Base-by-base conservation (phyloP, 2,797 vertebrate species). In the Thunnus albacares region DNA sequence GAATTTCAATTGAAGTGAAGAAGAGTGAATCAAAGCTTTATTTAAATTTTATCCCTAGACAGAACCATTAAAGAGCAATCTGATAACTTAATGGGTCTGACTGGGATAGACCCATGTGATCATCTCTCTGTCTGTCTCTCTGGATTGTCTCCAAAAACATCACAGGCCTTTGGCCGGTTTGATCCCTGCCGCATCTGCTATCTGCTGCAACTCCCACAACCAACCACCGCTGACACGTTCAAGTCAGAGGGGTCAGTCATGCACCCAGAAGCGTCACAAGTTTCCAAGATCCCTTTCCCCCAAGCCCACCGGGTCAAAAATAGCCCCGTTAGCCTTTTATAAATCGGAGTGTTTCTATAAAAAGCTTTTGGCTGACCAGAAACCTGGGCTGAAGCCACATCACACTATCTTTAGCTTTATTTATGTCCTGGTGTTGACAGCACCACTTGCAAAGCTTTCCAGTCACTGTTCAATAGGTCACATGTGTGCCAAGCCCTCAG, bases 281-380 rank as follows among this genome's bases (percentile, higher is more conserved):
- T 95, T 97, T 94, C 94, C 95, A 91, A 94, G 93, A 91, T 84
- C 75, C 62, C 89, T 84, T 71, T 87, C 83, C 88, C 86, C 75
- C 69, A 81, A 89, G 84, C 89, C 86, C 68, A 70, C 53, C 30
- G 33, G 13, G 86, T 95, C 95, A 88, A 93, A 97, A 98, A 98
- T 98, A 99, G 96, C 47, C 69, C 74, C 0, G 35, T 91, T 92
- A 95, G 85, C 91, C 94, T 96, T 97, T 96, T 97, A 95, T 96
- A 96, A 97, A 96, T 96, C 96, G 93, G 95, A 97, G 96, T 87
- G 92, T 87, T 92, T 91, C 97, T 99, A 98, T 97, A 97, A 97
- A 97, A 97, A 97, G 96, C 71, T 72, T 77, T 75, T 88, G 88
- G 90, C 92, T 89, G 92, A 96, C 95, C 95, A 94, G 93, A 93